Percentiles rank a stretch among this genome's conserved stretches.
Conservation (phyloP, 2,113 vertebrate species). For the Psittacara wagleri region DNA sequence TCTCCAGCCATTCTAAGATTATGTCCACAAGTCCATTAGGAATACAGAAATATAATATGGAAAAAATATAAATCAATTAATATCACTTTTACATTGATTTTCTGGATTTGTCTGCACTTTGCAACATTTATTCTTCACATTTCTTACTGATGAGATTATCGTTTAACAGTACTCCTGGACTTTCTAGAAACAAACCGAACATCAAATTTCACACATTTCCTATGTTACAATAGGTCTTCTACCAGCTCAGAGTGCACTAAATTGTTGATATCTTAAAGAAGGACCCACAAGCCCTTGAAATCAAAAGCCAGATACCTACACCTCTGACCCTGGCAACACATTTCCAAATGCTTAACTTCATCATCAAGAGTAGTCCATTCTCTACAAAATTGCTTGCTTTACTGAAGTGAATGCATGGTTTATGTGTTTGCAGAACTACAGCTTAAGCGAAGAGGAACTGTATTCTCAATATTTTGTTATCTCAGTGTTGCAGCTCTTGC, state of each 20-base stretch:
- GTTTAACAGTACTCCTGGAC: not conserved
- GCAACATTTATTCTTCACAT: not conserved
- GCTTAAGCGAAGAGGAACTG: not conserved
- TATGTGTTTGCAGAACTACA: not conserved
- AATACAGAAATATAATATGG: not conserved
- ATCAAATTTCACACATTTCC: not conserved
- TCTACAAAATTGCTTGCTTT: not conserved
- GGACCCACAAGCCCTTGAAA: not conserved
- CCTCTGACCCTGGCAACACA: not conserved
- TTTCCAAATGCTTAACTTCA: not conserved
- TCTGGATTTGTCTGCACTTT: not conserved
- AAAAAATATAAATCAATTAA: not conserved
- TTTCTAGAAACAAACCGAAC: not conserved
- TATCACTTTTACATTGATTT: not conserved
- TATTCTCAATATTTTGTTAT: conserved; percentile 40
- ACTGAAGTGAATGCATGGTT: not conserved
- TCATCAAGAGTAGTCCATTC: not conserved
- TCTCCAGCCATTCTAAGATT: not conserved
- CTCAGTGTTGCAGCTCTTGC: conserved; percentile 51
- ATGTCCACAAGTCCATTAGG: fast-evolving
- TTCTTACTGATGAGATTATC: not conserved
- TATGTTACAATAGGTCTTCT: not conserved
- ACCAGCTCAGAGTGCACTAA: not conserved
- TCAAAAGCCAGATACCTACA: not conserved
- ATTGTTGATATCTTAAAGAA: not conserved